These are phyloP conservation scores for Cephus spinipes DNA, from an alignment of 2,888 invertebrate species.

Conservation along the genomic window DNA sequence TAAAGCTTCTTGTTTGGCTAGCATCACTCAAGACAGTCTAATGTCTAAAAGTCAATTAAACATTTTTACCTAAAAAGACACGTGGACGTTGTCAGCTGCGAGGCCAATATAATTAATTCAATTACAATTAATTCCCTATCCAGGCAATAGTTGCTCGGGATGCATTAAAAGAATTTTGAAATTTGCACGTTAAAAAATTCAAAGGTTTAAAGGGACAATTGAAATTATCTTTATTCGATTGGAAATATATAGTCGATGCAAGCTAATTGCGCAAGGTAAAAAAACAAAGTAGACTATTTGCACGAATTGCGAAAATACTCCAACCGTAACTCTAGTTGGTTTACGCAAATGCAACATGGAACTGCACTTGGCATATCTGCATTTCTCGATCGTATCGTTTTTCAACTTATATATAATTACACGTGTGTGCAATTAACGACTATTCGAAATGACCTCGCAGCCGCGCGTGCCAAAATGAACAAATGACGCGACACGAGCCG, in stretches of 20 bases:
- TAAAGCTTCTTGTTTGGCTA: slow-evolving; percentile 48
- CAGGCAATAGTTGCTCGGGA: background rate
- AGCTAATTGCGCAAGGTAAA: background rate
- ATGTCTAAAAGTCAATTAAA: slow-evolving; percentile 26
- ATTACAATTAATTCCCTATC: background rate
- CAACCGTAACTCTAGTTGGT: background rate
- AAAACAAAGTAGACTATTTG: no score
- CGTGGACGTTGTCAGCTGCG: slow-evolving; percentile 62
- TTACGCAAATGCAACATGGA: background rate
- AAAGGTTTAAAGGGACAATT: background rate
- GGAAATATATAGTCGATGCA: background rate
- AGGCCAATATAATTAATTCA: slow-evolving; percentile 47
- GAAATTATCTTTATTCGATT: background rate
- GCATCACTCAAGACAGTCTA: slow-evolving; percentile 44
- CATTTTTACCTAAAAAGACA: slow-evolving; percentile 49
- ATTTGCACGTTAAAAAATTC: background rate
- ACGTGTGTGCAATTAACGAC: background rate
- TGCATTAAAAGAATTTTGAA: background rate
- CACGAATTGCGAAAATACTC: background rate
- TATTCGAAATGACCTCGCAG: slow-evolving; percentile 56
- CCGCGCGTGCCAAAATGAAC: slow-evolving; percentile 66
- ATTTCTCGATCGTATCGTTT: background rate
- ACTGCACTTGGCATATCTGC: background rate
- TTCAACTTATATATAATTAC: background rate
- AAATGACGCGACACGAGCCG: slow-evolving; percentile 67